Evolutionary conservation across 1,140 invertebrate genomes (phyloP), one percentile per base, ranked within the genome.

Genomic region (Riptortus pedestris): DNA sequence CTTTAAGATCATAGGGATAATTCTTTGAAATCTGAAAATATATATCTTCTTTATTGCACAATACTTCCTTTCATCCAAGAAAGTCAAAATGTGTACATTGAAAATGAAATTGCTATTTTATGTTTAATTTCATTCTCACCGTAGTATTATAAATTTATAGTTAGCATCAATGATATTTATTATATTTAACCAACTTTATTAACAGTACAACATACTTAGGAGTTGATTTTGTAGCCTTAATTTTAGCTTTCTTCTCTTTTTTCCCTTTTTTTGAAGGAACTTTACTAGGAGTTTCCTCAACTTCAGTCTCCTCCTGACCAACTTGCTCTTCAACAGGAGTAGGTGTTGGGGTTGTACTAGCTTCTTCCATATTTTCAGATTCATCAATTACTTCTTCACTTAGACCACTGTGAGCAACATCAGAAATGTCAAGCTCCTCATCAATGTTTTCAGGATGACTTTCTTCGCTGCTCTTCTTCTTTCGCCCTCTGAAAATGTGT

Each of bases 391-490:
- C 26, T 14, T 60, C 59, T 4, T 31, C 38, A 33, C 31, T 24
- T 3, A 26, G 60, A 12, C 72, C 73, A 69, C 75, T 78, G 59
- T 70, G 63, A 68, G 69, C 24, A 27, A 26, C 57, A 66, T 66
- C 65, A 69, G 68, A 2, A 7, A 16, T 28, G 18, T 24, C 7
- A 33, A 33, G 22, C 67, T 75, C 74, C 60, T 75, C 74, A 67
- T 72, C 74, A 63, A 73, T 74, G n/a, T n/a, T n/a, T n/a, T n/a
- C n/a, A n/a, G n/a, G n/a, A n/a, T n/a, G n/a, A n/a, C n/a, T n/a
- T n/a, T 11, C 12, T 22, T 33, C 60, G 27, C 33, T 70, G 75
- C 29, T 74, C 76, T 72, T 78, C 77, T 73, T 80, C 77, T 65
- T 79, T 75, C 60, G 45, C 7, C 14, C 45, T 18, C 3, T 24